Percentiles rank a stretch among this genome's conserved stretches.
These are phyloP conservation scores for Nymphicus hollandicus DNA, from an alignment of 2,113 vertebrate genomes.

Conservation along the genomic window DNA sequence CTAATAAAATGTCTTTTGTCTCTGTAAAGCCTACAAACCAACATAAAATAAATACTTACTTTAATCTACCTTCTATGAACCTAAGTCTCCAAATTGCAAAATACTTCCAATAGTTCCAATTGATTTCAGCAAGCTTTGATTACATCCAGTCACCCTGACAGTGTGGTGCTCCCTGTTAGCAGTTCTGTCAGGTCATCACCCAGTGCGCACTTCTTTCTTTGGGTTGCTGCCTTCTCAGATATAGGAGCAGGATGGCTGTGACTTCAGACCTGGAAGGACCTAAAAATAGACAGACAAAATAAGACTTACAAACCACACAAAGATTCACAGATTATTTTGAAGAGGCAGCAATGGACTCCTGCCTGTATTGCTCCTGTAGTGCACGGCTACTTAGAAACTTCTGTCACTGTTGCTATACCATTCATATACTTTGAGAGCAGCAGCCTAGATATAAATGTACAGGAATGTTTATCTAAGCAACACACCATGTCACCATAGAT, in stretches of 20 bases:
- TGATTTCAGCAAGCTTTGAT: background rate
- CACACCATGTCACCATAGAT: background rate
- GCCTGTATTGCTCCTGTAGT: fast-evolving
- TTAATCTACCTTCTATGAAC: background rate
- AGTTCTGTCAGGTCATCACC: background rate
- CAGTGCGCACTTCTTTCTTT: background rate
- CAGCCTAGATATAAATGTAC: background rate
- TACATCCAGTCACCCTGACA: background rate
- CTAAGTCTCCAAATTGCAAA: background rate
- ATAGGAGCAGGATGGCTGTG: background rate
- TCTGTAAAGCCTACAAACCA: background rate
- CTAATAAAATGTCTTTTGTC: background rate
- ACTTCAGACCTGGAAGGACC: background rate
- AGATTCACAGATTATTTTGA: background rate
- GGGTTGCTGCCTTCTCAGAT: background rate
- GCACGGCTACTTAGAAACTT: background rate
- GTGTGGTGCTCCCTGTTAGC: background rate
- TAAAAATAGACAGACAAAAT: background rate
- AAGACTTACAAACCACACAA: background rate
- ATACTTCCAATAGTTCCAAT: background rate
- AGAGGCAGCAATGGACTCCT: background rate
- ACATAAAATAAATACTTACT: background rate
- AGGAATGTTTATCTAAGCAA: background rate
- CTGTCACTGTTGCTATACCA: background rate
- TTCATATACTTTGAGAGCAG: background rate